These are phyloP conservation scores for Antheraea assamensis DNA, from an alignment of 2,888 invertebrate species.

Conservation along the genomic window DNA sequence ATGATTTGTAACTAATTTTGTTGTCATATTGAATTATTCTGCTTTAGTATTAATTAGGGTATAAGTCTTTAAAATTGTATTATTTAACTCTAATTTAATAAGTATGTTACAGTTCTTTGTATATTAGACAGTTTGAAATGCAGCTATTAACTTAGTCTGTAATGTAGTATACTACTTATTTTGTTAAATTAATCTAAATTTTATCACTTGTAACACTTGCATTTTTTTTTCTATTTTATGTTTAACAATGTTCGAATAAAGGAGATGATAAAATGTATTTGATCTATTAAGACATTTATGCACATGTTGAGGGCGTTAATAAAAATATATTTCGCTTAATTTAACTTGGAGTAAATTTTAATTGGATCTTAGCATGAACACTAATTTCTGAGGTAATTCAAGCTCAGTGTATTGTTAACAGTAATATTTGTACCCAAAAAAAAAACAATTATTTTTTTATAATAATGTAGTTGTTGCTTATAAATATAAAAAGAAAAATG, in stretches of 20 bases:
- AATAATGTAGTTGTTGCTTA: not conserved
- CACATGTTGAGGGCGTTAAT: not conserved
- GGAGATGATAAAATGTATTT: not conserved
- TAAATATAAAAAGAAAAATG: conserved; percentile 32
- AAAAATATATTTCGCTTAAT: not conserved
- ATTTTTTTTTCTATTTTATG: not conserved
- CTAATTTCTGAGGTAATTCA: not conserved
- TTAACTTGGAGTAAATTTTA: not conserved
- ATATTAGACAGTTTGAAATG: conserved; percentile 30
- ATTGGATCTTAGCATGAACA: not conserved
- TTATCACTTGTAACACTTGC: not conserved
- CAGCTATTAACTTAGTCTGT: conserved; percentile 21
- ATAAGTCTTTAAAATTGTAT: not conserved
- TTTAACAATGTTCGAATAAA: not conserved
- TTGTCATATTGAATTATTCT: not conserved
- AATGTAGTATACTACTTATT: not conserved
- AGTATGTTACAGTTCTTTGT: conserved; percentile 28
- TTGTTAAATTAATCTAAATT: not conserved
- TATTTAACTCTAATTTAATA: conserved; percentile 20
- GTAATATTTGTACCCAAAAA: not conserved
- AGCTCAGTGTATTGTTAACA: not conserved
- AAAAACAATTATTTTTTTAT: not conserved
- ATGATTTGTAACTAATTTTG: not conserved
- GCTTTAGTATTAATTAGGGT: not conserved
- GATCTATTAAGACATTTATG: not conserved